Base-by-base conservation (phyloP, 2,113 vertebrate genomes). In the Pampusana beccarii region DNA sequence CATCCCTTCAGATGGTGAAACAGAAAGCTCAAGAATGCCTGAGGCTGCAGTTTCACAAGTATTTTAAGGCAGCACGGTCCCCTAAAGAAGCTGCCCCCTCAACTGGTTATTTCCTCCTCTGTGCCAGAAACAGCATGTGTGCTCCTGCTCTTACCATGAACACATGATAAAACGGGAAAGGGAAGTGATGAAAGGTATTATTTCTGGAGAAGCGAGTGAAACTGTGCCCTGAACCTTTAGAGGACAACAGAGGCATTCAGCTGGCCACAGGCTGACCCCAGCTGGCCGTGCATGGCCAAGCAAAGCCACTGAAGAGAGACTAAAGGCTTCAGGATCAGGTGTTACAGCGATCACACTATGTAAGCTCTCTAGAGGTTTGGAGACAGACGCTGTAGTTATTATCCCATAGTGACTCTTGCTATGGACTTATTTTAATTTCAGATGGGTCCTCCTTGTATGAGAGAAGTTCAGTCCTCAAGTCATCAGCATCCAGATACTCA, bases 91-190 rank as follows among this genome's bases (percentile, higher is more conserved):
- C 89, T 83, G 75, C 16, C 46, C 44, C 67, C 80, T 67, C 86
- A 56, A 78, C 6, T 56, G 65, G 62, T 80, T 77, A 56, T 81
- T 81, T 84, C 44, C 18, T 71, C 53, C n/a, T 36, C 69, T 34
- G 38, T 92, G 95, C 91, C 96, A 97, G 80, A 48, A 93, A 85
- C 69, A 69, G 86, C 95, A 96, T 92, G 91, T 95, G 94, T 75
- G 93, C 91, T 96, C 91, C 95, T 86, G 85, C 83, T 87, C 90
- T 21, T 56, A 46, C 67, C 67, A 24, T 1, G 77, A 78, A 64
- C 38, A 33, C 91, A 34, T 1, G 36, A 60, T 5, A 25, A 67
- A 74, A 25, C 4, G 46, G 86, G 77, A 38, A 81, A 71, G 67
- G 56, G 38, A 83, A 95, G 83, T 31, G 94, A 91, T 89, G 94